Evolutionary conservation across 2,113 vertebrate genomes (phyloP).

Genomic region (Protobothrops flavoviridis): DNA sequence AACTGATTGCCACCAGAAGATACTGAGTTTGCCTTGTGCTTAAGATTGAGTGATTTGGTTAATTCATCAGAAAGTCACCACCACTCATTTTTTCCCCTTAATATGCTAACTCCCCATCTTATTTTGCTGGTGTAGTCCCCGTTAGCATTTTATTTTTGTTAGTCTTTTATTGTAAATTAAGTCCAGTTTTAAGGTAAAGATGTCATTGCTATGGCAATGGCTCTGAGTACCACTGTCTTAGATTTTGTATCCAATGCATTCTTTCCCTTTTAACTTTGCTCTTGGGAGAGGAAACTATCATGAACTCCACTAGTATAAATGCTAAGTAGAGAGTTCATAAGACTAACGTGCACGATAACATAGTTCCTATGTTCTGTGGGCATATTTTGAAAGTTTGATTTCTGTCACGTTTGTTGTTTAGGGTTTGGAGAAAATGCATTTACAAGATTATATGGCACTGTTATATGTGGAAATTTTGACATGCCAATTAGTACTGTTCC

Average conservation of each 20-base stretch:
- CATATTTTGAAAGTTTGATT: neutral
- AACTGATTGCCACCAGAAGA: neutral
- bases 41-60: neutral
- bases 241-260: neutral
- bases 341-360: neutral
- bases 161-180: neutral
- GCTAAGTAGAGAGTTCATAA: neutral
- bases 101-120: neutral
- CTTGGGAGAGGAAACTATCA: neutral
- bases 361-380: neutral
- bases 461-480: neutral
- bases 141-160: neutral
- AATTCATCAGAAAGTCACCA: neutral
- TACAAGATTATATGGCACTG: constrained; percentile 1
- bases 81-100: neutral
- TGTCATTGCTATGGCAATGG: neutral
- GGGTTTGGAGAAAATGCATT: neutral
- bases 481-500: neutral
- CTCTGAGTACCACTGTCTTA: neutral
- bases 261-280: neutral
- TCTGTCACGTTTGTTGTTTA: neutral
- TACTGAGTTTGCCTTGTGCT: neutral
- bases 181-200: neutral
- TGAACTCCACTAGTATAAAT: neutral
- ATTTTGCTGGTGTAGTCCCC: neutral